Evolutionary conservation across 1,140 invertebrate species (phyloP).

Genomic region (Hesperophylax magnus): DNA sequence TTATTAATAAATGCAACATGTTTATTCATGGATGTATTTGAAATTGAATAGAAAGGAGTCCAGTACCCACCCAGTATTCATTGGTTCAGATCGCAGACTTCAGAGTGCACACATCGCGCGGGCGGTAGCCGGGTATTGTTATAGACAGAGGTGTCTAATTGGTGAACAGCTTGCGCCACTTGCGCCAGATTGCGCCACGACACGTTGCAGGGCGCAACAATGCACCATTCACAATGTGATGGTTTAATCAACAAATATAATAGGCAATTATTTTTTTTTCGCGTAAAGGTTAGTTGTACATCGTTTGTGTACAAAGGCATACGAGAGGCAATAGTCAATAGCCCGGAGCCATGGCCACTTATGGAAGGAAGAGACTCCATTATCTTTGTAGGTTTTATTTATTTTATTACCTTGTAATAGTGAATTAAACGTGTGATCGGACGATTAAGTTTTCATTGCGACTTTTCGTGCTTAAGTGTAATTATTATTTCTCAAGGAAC

Average conservation of each 20-base stretch:
- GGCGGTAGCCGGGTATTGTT: constrained; percentile 1
- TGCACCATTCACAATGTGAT: constrained; percentile 28
- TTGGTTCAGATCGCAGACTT: too few species aligned
- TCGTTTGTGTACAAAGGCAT: not conserved
- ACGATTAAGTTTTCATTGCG: too few species aligned
- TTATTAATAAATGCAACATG: too few species aligned
- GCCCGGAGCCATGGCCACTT: not conserved
- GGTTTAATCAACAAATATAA: constrained; percentile 35
- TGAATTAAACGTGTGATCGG: too few species aligned
- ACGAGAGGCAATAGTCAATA: not conserved
- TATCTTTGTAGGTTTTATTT: too few species aligned
- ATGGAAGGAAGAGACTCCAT: too few species aligned
- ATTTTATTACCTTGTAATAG: too few species aligned
- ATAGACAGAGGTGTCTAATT: constrained; percentile 4
- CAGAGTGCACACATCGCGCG: not conserved
- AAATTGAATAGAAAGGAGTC: too few species aligned
- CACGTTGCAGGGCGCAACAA: constrained; percentile 8
- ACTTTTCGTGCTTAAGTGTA: too few species aligned
- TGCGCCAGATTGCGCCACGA: not conserved
- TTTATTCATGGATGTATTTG: too few species aligned
- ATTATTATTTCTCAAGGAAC: too few species aligned
- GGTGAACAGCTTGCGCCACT: not conserved
- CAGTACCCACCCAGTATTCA: too few species aligned
- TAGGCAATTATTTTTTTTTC: constrained; percentile 35
- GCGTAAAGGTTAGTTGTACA: constrained; percentile 25